Evolutionary conservation across 2,888 invertebrate species (phyloP).

Genomic region (Sisyra nigra): DNA sequence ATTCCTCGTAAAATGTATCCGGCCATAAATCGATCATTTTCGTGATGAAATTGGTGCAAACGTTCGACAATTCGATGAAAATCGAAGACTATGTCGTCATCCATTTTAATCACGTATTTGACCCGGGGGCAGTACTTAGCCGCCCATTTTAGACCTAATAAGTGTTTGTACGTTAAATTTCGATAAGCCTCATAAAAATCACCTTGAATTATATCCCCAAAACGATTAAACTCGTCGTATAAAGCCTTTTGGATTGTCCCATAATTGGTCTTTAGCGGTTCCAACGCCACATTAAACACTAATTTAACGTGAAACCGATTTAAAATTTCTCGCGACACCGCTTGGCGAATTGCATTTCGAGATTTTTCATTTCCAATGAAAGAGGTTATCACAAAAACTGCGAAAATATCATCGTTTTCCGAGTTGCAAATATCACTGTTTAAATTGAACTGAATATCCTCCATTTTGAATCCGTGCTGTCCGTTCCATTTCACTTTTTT

Average conservation of each 20-base stretch:
- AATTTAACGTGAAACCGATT: conserved; percentile 39
- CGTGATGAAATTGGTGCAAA: conserved; percentile 22
- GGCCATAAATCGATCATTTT: conserved; percentile 29
- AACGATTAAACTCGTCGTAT: conserved; percentile 40
- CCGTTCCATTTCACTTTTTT: background rate
- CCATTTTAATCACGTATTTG: conserved; percentile 58
- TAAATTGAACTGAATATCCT: conserved; percentile 14
- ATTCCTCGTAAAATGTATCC: conserved; percentile 52
- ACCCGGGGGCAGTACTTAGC: conserved; percentile 39
- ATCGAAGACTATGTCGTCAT: conserved; percentile 65
- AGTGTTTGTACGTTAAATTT: conserved; percentile 68
- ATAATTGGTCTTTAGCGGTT: conserved; percentile 34
- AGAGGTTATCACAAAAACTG: conserved; percentile 51
- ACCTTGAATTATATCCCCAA: conserved; percentile 58
- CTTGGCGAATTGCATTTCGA: conserved; percentile 51
- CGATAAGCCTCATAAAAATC: conserved; percentile 60
- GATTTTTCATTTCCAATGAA: conserved; percentile 55
- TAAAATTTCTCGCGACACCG: conserved; percentile 41
- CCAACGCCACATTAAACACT: conserved; percentile 50
- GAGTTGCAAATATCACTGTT: conserved; percentile 14
- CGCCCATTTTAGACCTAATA: conserved; percentile 69
- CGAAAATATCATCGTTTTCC: conserved; percentile 16
- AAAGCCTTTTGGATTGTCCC: conserved; percentile 37
- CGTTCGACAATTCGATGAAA: conserved; percentile 37
- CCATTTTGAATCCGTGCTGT: too few relatives aligned